A percentile compares a stretch with the other conserved stretches of the same genome.
phyloP scores from a whole-genome alignment of 2,797 vertebrate species.

The Gallinago nigripennis region DNA sequence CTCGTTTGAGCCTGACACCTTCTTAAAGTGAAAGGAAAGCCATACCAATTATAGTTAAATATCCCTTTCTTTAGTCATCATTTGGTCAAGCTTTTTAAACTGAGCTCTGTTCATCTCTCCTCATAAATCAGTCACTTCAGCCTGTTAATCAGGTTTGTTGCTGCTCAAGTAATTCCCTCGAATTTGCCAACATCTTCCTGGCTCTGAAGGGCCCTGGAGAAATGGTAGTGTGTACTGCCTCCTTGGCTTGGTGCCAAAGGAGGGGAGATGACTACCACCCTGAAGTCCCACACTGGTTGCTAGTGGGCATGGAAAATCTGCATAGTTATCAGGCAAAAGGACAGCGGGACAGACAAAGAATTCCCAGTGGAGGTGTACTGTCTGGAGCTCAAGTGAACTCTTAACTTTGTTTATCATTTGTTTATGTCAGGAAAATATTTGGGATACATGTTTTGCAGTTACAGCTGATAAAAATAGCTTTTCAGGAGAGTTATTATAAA shows the following conservation, averaged over 20 bases:
- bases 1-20: not conserved
- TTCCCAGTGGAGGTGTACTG: not conserved
- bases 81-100: not conserved
- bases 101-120: not conserved
- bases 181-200: not conserved
- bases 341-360: not conserved
- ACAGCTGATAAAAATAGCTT: not conserved
- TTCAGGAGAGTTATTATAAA: not conserved
- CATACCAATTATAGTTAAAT: not conserved
- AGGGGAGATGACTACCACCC: not conserved
- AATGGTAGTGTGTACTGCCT: not conserved
- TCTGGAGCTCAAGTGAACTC: not conserved
- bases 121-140: not conserved
- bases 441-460: not conserved
- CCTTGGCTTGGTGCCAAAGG: rapidly evolving
- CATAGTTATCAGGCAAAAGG: not conserved
- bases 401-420: not conserved
- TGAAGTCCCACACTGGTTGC: not conserved
- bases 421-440: not conserved
- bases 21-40: not conserved
- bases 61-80: not conserved
- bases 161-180: not conserved
- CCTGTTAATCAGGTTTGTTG: not conserved
- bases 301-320: not conserved
- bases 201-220: not conserved